Percentiles rank a stretch among this genome's conserved stretches.
These are phyloP conservation scores for Menidia menidia DNA, from an alignment of 2,797 vertebrate species.

Conservation along the genomic window DNA sequence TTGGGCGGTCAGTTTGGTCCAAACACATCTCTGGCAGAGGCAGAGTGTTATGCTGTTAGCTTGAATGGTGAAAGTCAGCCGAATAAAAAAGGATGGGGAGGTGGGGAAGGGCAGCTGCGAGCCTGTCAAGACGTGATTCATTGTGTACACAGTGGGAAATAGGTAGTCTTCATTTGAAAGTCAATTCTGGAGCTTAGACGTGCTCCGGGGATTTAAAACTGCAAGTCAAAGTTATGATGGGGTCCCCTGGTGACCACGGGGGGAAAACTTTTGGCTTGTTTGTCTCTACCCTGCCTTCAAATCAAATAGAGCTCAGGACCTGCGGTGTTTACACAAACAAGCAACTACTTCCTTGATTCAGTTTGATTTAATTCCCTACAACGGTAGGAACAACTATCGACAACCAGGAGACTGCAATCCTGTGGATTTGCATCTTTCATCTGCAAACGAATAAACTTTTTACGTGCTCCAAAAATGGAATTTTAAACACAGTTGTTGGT, in stretches of 20 bases:
- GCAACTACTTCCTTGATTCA: background rate
- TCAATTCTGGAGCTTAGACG: conserved; percentile 74
- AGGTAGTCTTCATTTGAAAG: conserved; percentile 82
- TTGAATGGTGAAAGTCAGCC: conserved; percentile 48
- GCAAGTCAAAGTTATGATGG: conserved; percentile 71
- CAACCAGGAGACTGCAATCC: too few species aligned
- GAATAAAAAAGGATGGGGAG: conserved; percentile 43
- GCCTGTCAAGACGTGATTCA: conserved; percentile 75
- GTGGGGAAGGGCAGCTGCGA: conserved; percentile 35
- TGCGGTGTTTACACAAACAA: conserved; percentile 17
- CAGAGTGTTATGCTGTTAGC: conserved; percentile 31
- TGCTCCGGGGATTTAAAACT: conserved; percentile 71
- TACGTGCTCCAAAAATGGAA: too few species aligned
- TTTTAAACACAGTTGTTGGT: too few species aligned
- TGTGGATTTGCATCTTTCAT: too few species aligned
- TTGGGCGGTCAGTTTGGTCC: conserved; percentile 2
- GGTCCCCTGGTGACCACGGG: conserved; percentile 40
- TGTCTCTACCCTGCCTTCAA: conserved; percentile 37
- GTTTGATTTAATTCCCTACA: too few species aligned
- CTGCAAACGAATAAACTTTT: too few species aligned
- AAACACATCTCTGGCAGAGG: background rate
- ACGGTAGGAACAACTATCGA: too few species aligned
- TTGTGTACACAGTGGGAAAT: conserved; percentile 73
- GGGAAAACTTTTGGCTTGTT: conserved; percentile 45
- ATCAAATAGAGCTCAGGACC: conserved; percentile 19